Base-by-base conservation (phyloP, 2,113 vertebrate species). In the Nansenia antarctica region DNA sequence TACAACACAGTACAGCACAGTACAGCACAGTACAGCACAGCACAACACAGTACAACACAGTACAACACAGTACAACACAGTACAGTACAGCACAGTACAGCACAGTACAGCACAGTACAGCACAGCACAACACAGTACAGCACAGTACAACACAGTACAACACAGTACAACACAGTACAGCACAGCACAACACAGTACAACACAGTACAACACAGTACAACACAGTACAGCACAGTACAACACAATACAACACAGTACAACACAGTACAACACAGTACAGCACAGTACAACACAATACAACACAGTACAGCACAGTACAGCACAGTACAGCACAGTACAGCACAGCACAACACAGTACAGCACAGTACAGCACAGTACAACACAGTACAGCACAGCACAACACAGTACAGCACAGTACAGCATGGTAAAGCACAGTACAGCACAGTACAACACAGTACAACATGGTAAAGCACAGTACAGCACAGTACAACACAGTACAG, bases 401-500 rank as follows among this genome's bases (percentile, higher is more conserved):
- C 24, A 55, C 26, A 27, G 53, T 3, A 29, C 26, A 29, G 11
- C 42, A 47, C 42, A 42, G 37, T 9, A 42, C 2, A 42, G 3
- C 42, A 14, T 47, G n/a, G n/a, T 47, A 47, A 47, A 47, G 14
- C 42, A 47, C n/a, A n/a, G n/a, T n/a, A n/a, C n/a, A n/a, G n/a
- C n/a, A n/a, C n/a, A n/a, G n/a, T n/a, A n/a, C n/a, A n/a, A n/a
- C n/a, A n/a, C n/a, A n/a, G n/a, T n/a, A n/a, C n/a, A n/a, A 11
- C 42, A 14, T 47, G n/a, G n/a, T 47, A 47, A 47, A 47, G 14
- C 42, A 47, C n/a, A n/a, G n/a, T 34, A 14, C 14, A 71, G 27
- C 47, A 20, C 9, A 35, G 14, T 69, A 42, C 3, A 29, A 9
- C 3, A 20, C 64, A 57, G 76, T 35, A 34, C 57, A 67, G 47